Evolutionary conservation across 2,888 invertebrate species (phyloP).

Genomic region (Norana najaformis): DNA sequence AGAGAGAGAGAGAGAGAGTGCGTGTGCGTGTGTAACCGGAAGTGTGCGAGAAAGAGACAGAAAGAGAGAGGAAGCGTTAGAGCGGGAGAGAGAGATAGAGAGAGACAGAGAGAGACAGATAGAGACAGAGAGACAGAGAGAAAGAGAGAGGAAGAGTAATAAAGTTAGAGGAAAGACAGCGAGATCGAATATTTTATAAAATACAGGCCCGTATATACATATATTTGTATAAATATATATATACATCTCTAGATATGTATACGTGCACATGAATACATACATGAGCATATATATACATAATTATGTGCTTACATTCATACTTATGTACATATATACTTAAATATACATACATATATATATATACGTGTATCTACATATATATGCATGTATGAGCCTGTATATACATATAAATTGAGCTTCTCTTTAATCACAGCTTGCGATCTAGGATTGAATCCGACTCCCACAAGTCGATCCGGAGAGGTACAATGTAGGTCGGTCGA

Average conservation of each 20-base stretch:
- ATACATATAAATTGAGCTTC: no score
- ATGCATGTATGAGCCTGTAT: neutral
- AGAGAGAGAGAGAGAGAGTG: no score
- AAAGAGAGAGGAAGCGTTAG: neutral
- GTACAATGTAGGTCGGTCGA: no score
- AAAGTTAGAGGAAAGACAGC: neutral
- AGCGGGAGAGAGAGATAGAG: neutral
- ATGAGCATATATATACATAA: neutral
- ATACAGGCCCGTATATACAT: neutral
- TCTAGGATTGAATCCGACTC: no score
- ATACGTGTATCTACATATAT: neutral
- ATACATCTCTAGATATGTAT: neutral
- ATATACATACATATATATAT: neutral
- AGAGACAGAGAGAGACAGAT: neutral
- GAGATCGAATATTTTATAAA: neutral
- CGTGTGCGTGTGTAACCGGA: no score
- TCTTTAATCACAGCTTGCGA: no score
- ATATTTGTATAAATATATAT: neutral
- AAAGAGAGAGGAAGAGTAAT: neutral
- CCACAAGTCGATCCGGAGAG: no score
- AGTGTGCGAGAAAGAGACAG: neutral
- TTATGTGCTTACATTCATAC: neutral
- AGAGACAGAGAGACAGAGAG: neutral
- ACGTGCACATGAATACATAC: neutral
- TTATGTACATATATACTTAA: neutral